Conservation (phyloP, 2,113 vertebrate species). For the Hypocryptadius cinnamomeus region DNA sequence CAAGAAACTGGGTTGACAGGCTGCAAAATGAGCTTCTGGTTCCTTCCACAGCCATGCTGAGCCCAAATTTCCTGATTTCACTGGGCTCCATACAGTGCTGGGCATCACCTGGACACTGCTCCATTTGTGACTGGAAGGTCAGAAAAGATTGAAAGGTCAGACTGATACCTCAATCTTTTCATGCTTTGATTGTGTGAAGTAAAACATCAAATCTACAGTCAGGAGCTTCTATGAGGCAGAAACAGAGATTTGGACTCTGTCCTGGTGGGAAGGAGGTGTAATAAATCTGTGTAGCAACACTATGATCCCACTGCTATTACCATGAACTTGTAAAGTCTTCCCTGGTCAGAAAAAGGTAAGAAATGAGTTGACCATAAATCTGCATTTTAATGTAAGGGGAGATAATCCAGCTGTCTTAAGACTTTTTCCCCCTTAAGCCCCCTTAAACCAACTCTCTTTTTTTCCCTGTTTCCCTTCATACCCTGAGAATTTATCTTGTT, state of each 20-base stretch:
- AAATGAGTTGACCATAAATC: background rate
- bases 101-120: background rate
- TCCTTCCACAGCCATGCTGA: background rate
- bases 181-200: background rate
- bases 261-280: background rate
- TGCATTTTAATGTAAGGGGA: background rate
- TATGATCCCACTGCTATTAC: background rate
- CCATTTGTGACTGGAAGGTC: background rate
- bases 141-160: too few species aligned
- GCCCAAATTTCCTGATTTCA: background rate
- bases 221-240: background rate
- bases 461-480: background rate
- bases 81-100: background rate
- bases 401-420: background rate
- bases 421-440: background rate
- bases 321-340: background rate
- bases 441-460: background rate
- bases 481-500: background rate
- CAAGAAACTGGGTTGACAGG: background rate
- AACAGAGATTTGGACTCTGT: background rate
- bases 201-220: background rate
- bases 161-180: background rate
- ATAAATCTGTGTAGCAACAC: background rate
- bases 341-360: background rate
- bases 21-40: background rate